Evolutionary conservation across 2,113 vertebrate species (phyloP), one percentile per base, ranked within the genome.

Genomic region (Bufo bufo): DNA sequence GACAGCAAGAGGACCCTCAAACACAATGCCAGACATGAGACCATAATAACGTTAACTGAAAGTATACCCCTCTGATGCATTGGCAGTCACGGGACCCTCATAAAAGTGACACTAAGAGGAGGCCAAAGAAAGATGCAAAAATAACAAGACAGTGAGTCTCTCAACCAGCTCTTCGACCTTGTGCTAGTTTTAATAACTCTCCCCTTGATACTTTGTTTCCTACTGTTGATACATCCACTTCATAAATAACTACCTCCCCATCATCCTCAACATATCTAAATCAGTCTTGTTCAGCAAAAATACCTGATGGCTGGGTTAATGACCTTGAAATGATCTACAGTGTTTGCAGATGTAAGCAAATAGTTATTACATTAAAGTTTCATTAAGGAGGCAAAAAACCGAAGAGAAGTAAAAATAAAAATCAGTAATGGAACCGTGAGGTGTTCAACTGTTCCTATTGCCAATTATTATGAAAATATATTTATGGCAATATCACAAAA

Each of bases 291-390:
- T 82, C 92, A 90, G 77, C 90, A 90, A 93, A 92, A 90, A 91
- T 90, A 91, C 91, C 91, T 69, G 90, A 90, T 88, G n/a, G n/a
- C n/a, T n/a, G 79, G 84, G 85, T 82, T 83, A 13, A 49, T 91
- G 93, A 94, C 93, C 92, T 93, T 94, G 92, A 94, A 92, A 90
- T 63, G 90, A 90, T 91, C 90, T 84, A 91, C 92, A 90, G 78
- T 89, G 69, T 89, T 92, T 93, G 92, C 92, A 91, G 91, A 91
- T 91, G 90, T 89, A 90, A 90, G 90, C 91, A 94, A 93, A 94
- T 95, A 91, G 90, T 92, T 91, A 93, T 94, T 92, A 90, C 93
- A 92, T 92, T 93, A n/a, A n/a, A n/a, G 43, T 79, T 69, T 56
- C 20, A 52, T 77, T 6, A 7, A 20, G 20, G n/a, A 83, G 12